These are phyloP conservation scores for Standfussiana lucernea DNA, from an alignment of 2,888 invertebrate species.

Conservation along the genomic window DNA sequence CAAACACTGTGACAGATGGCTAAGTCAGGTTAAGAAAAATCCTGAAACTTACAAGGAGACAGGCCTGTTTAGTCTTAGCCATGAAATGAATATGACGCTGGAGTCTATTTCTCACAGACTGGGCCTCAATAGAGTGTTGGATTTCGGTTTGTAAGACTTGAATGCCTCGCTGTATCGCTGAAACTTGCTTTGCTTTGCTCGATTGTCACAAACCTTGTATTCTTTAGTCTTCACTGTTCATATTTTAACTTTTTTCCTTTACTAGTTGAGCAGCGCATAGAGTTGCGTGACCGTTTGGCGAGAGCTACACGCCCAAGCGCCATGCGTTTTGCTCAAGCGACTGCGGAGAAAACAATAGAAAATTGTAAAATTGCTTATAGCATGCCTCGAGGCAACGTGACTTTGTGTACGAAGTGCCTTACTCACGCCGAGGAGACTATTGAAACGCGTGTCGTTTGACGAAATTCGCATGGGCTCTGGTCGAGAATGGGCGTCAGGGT, in stretches of 20 bases:
- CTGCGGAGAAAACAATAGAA: neutral
- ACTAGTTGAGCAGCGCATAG: conserved; percentile 19
- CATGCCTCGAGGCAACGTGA: neutral
- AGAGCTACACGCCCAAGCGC: neutral
- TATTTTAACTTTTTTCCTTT: neutral
- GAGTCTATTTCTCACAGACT: conserved; percentile 91
- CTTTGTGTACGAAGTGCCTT: neutral
- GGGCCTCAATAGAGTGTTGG: conserved; percentile 89
- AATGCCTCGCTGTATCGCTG: conserved; percentile 58
- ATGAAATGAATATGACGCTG: conserved; percentile 90
- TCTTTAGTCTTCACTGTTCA: conserved; percentile 3
- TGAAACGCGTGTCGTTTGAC: neutral
- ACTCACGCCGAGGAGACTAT: neutral
- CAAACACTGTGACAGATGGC: conserved; percentile 94
- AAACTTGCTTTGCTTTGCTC: conserved; percentile 81
- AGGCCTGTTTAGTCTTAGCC: conserved; percentile 88
- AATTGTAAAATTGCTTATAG: neutral
- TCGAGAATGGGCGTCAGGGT: neutral
- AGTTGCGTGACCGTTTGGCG: neutral
- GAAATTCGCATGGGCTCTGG: neutral
- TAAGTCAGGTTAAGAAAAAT: conserved; percentile 92
- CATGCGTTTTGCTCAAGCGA: neutral
- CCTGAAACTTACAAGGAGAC: conserved; percentile 91
- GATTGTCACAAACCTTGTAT: conserved; percentile 54
- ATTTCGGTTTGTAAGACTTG: conserved; percentile 86